Base-by-base conservation (phyloP, 2,797 vertebrate genomes). In the Pangasius macronema region DNA sequence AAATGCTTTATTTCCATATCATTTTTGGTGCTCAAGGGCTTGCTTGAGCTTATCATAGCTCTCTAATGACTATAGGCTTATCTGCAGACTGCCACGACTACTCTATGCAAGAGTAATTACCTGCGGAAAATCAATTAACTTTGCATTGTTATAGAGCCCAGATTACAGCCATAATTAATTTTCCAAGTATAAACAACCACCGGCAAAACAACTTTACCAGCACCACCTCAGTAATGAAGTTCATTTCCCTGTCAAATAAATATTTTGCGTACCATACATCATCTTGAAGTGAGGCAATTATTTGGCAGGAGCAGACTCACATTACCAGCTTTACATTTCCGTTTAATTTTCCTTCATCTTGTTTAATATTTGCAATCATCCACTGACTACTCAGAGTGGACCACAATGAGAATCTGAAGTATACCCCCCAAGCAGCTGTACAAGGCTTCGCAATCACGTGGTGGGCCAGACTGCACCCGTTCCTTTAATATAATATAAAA, bases 151-250 rank as follows among this genome's bases (percentile, higher is more conserved):
- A 91, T 88, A 80, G 86, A 87, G 68, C 84, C 27, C 51, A 91
- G 89, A 90, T 91, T 91, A 90, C 63, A 88, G 81, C 84, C 59
- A 49, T 91, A 91, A 91, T 91, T 91, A 87, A 90, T 91, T 91
- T 91, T 86, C 46, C 63, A 61, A 89, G 85, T 88, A 89, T 80
- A 88, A 90, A 87, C 82, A 89, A 85, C 86, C 67, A 77, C 86
- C 84, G 84, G 86, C 85, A 88, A 87, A 89, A 90, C 77, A 70
- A 91, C 77, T 76, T 68, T 73, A 84, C 83, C 70, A 67, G 73
- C 76, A 87, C 81, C 85, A 85, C 86, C 85, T 86, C 46, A 70
- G 86, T 42, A 85, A 83, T 75, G 68, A 84, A 73, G 46, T 73
- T 85, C 65, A 77, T 70, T 88, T 83, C 61, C 63, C 67, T 76